phyloP scores from a whole-genome alignment of 2,113 vertebrate species.

The Phrynocephalus versicolor region DNA sequence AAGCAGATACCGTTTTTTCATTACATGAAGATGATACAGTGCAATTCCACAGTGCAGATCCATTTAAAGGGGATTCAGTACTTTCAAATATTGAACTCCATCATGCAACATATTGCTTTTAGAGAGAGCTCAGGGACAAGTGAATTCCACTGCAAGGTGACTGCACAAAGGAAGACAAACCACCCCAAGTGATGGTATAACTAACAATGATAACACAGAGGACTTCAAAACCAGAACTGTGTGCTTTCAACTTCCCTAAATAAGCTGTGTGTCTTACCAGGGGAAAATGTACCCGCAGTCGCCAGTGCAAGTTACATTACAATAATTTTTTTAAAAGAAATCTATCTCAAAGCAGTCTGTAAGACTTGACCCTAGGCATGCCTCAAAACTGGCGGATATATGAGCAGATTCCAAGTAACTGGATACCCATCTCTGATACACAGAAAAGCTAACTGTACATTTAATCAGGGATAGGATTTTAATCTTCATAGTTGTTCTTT shows the following conservation, averaged over 20 bases:
- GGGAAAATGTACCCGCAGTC: neutral
- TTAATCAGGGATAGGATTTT: conserved; percentile 3
- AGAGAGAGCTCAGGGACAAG: neutral
- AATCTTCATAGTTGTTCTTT: neutral
- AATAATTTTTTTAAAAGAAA: neutral
- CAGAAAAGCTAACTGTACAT: neutral
- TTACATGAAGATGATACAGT: neutral
- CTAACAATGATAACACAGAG: accelerated
- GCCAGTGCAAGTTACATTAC: neutral
- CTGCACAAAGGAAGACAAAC: neutral
- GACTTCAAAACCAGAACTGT: neutral
- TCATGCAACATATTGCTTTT: neutral
- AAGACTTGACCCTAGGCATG: neutral
- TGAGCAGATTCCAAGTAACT: neutral
- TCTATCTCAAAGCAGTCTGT: neutral
- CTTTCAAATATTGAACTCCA: neutral
- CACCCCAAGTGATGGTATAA: accelerated
- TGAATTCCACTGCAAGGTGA: neutral
- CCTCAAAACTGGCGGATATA: neutral
- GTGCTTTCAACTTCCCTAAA: neutral
- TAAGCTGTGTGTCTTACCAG: neutral
- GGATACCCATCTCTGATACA: neutral
- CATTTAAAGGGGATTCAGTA: neutral
- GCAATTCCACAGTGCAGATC: neutral
- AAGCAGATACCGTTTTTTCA: neutral